These are phyloP conservation scores for Pseudomyrmex dendroicus DNA, from an alignment of 1,140 invertebrate genomes.

Conservation along the genomic window DNA sequence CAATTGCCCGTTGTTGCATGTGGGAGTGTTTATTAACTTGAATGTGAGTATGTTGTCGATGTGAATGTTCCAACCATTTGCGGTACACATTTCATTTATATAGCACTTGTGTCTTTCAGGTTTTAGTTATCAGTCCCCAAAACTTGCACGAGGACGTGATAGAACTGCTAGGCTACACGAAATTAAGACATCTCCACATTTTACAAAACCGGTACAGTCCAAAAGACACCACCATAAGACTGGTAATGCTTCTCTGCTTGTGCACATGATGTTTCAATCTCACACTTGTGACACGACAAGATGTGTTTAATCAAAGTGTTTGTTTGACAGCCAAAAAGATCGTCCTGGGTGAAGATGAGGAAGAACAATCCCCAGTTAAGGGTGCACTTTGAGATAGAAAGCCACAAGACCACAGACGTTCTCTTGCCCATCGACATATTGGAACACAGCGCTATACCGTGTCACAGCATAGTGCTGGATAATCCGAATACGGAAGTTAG, in stretches of 20 bases:
- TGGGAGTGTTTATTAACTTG: slow-evolving; percentile 91
- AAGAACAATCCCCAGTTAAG: slow-evolving; percentile 85
- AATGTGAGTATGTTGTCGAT: slow-evolving; percentile 83
- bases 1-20: slow-evolving; percentile 91
- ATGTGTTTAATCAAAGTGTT: slow-evolving; percentile 9
- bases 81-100: neutral
- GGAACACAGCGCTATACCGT: slow-evolving; percentile 88
- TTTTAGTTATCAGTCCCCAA: slow-evolving; percentile 91
- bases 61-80: neutral
- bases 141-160: slow-evolving; percentile 92
- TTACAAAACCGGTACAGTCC: slow-evolving; percentile 91
- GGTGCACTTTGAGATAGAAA: slow-evolving; percentile 87
- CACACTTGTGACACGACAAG: neutral
- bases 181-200: slow-evolving; percentile 90
- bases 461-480: slow-evolving; percentile 89
- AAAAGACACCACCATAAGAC: slow-evolving; percentile 82
- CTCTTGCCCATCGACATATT: slow-evolving; percentile 81
- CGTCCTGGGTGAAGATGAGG: slow-evolving; percentile 85
- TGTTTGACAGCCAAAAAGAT: slow-evolving; percentile 79
- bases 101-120: slow-evolving; percentile 78
- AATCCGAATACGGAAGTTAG: slow-evolving; percentile 87
- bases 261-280: neutral
- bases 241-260: slow-evolving; percentile 76
- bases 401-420: slow-evolving; percentile 83
- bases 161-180: slow-evolving; percentile 88